These are phyloP conservation scores for Escarpia spicata DNA, from an alignment of 2,888 invertebrate genomes.

Conservation along the genomic window DNA sequence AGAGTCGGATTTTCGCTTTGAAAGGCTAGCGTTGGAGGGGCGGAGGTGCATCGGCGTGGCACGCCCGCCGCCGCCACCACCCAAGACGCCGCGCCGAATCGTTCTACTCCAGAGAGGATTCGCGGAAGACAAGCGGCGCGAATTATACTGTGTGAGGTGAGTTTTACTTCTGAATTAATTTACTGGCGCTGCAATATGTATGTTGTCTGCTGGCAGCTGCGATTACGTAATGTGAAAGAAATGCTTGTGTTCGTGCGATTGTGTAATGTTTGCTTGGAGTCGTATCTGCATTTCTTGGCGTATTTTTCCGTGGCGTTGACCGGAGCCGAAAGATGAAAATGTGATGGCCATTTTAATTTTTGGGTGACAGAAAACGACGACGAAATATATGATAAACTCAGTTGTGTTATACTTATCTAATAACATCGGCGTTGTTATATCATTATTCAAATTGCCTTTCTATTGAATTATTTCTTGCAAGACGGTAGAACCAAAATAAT, in stretches of 20 bases:
- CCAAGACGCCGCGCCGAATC: background rate
- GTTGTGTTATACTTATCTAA: background rate
- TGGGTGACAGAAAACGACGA: background rate
- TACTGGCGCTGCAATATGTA: background rate
- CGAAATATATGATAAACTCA: background rate
- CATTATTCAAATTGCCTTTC: background rate
- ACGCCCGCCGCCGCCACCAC: slow-evolving; percentile 8
- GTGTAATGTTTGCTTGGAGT: background rate
- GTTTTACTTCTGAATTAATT: slow-evolving; percentile 6
- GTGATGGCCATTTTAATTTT: slow-evolving; percentile 5
- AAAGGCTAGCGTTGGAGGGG: background rate
- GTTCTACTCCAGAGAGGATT: background rate
- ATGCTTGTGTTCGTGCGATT: background rate
- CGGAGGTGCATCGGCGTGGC: slow-evolving; percentile 9
- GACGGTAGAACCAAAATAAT: background rate
- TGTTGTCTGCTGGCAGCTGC: background rate
- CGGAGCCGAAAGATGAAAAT: background rate
- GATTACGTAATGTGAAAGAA: background rate
- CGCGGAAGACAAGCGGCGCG: background rate
- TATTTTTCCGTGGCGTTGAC: slow-evolving; percentile 2
- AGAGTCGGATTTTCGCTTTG: background rate
- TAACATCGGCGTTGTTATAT: background rate
- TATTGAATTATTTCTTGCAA: background rate
- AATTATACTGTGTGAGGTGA: background rate
- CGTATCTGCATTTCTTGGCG: background rate